Evolutionary conservation across 2,113 vertebrate genomes (phyloP), one percentile per base, ranked within the genome.

Genomic region (Clinocottus analis): DNA sequence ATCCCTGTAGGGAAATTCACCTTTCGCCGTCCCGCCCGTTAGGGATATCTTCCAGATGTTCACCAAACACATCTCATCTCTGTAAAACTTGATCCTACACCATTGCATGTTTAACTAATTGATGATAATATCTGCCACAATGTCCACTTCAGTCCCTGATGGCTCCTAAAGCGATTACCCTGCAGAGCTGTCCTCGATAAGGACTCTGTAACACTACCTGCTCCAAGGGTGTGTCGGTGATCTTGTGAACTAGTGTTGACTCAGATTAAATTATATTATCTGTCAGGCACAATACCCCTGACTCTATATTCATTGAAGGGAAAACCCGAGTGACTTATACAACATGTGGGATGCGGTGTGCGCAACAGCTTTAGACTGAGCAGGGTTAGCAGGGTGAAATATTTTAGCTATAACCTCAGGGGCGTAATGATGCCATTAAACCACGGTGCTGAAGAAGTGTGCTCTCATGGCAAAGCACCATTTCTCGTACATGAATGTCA

Each of bases 181-280:
- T 64, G 67, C 71, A 66, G 67, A 73, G 43, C 19, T 65, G 65
- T 83, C 71, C 55, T 85, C 11, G 10, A 60, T 71, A 39, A 27
- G 11, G n/a, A 55, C 55, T 39, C 37, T 68, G 85, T 64, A 83
- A 83, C 75, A 33, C 43, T 25, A 79, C 31, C 85, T 74, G 75
- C 35, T 79, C 29, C 23, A 2, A 75, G 79, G 81, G 83, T 63
- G 85, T 78, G 77, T 78, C 78, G 25, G 59, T 19, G 82, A 85
- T 83, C 68, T 60, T 56, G 51, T 67, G 70, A 87, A 87, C 64
- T 72, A 39, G 23, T 43, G 55, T 55, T 60, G 63, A 79, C 77
- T 74, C 60, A 70, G 51, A 88, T 83, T 78, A 77, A 66, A 31
- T 55, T 67, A 83, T 83, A 88, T 82, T 66, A 77, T 89, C 84